A percentile compares a stretch with the other conserved stretches of the same genome.
Evolutionary conservation across 2,797 vertebrate species (phyloP).

Genomic region (Perodicticus potto): DNA sequence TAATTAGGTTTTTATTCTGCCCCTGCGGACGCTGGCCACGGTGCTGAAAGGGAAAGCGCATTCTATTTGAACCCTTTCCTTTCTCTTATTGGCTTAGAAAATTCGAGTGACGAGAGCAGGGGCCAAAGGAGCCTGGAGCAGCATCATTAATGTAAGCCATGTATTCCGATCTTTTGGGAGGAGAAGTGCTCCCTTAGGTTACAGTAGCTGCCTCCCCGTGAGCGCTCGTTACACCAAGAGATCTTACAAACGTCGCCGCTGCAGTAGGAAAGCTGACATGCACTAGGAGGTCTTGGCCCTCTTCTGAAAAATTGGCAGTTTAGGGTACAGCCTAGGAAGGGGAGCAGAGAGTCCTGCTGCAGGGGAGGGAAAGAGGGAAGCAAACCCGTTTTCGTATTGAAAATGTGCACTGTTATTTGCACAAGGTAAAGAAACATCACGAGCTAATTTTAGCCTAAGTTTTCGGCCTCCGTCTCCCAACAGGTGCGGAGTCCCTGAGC

Average conservation of each 20-base stretch:
- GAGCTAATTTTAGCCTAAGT: constrained; percentile 71
- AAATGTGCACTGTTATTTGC: neutral
- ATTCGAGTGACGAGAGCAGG: constrained; percentile 61
- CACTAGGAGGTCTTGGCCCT: constrained; percentile 45
- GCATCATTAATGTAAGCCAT: neutral
- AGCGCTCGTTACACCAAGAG: neutral
- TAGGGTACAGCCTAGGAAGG: constrained; percentile 59
- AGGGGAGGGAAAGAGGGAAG: neutral
- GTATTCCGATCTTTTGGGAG: neutral
- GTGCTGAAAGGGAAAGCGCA: constrained; percentile 75
- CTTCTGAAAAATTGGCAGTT: constrained; percentile 56
- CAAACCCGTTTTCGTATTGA: constrained; percentile 14
- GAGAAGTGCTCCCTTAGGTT: constrained; percentile 32
- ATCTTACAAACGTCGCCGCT: constrained; percentile 28
- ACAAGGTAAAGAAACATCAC: neutral
- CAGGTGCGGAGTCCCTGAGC: constrained; percentile 81
- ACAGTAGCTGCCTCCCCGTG: neutral
- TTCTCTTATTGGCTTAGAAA: constrained; percentile 64
- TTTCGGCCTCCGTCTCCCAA: constrained; percentile 75
- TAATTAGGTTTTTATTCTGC: neutral
- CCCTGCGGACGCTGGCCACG: constrained; percentile 71
- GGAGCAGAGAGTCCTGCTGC: constrained; percentile 20
- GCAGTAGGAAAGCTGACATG: constrained; percentile 66
- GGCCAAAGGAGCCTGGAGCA: constrained; percentile 58
- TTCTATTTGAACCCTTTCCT: constrained; percentile 38